Base-by-base conservation (phyloP, 2,113 vertebrate species). In the Emydura subglobosa region DNA sequence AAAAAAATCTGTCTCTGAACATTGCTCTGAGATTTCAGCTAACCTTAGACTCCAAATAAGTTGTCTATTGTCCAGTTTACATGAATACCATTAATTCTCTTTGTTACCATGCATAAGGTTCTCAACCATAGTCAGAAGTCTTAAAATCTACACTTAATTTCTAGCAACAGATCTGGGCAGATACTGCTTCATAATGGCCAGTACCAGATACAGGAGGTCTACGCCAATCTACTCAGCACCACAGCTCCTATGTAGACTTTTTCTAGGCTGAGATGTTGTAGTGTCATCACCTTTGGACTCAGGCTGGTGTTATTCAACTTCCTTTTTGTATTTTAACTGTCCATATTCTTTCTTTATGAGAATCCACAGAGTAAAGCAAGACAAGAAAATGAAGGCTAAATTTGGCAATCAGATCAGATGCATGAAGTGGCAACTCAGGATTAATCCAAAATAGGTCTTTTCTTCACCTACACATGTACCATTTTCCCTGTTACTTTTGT, bases 381-480 rank as follows among this genome's bases (percentile, higher is more conserved):
- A 93, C 79, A 61, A 88, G 55, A 24, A 3, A 82, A 88, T 51
- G 72, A 89, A 29, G 3, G 47, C 29, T 1, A n/a, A 78, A 16
- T 88, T 94, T 91, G 87, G 93, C 91, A 88, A 95, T 57, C 57
- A 92, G 87, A 92, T 95, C 90, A 89, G 96, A 91, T 92, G 87
- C 85, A 94, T 59, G 85, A 93, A 95, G 84, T 83, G 47, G 57
- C 95, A 86, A 93, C 57, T 88, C 93, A 82, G 50, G 68, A 4
- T 88, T 97, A 97, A 91, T 97, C 91, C 85, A 95, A 90, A 97
- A 95, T 93, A 97, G 90, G 61, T 80, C 94, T 97, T 95, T 94
- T 74, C 39, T 94, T 96, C 88, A 94, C 57, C 61, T 89, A 88
- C 92, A 95, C 92, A 95, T 88, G 83, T 82, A 88, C 94, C 91